Evolutionary conservation across 1,140 invertebrate genomes (phyloP).

Genomic region (Rhopalosiphum padi): DNA sequence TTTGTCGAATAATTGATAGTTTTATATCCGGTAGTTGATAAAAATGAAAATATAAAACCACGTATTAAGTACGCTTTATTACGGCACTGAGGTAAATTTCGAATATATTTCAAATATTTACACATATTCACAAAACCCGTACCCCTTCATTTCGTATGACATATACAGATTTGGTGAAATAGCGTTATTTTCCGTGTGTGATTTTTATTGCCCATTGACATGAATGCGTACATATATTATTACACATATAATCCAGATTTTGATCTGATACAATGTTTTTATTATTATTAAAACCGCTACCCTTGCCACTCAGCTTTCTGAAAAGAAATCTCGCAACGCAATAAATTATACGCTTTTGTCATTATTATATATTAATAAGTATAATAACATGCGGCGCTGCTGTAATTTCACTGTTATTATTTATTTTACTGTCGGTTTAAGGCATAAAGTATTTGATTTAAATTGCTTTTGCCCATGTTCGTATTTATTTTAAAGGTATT

Average conservation of each 20-base stretch:
- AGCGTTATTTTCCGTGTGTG: neutral
- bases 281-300: neutral
- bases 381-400: neutral
- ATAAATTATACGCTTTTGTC: slow-evolving; percentile 42
- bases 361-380: slow-evolving; percentile 7
- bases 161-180: neutral
- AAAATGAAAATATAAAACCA: neutral
- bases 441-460: neutral
- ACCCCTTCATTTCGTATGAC: slow-evolving; percentile 34
- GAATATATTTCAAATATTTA: slow-evolving; percentile 55
- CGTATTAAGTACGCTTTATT: neutral
- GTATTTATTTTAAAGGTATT: neutral
- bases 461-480: neutral
- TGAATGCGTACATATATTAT: slow-evolving; percentile 5
- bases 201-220: slow-evolving; percentile 52
- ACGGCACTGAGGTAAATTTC: neutral
- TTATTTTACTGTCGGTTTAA: neutral
- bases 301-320: neutral
- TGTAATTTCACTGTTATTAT: neutral
- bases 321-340: neutral
- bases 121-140: neutral
- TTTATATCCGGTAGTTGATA: slow-evolving; percentile 25
- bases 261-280: slow-evolving; percentile 17
- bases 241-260: neutral
- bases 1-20: slow-evolving; percentile 40